These are phyloP conservation scores for Pelochelys cantorii DNA, from an alignment of 2,797 vertebrate species.

Conservation along the genomic window DNA sequence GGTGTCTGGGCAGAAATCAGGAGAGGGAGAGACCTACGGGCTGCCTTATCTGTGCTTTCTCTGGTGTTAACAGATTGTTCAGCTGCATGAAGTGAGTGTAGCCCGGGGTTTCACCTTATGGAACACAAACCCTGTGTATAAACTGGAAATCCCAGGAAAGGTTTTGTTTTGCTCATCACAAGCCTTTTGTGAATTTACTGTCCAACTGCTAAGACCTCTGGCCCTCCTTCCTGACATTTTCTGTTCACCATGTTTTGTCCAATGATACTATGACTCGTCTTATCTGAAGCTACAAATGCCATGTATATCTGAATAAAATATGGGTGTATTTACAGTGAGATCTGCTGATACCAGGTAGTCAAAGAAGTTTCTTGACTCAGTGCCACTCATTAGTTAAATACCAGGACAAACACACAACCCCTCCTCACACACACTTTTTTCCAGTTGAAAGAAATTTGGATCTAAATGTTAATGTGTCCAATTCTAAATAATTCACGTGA, in stretches of 20 bases:
- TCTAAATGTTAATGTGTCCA: neutral
- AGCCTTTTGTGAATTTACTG: too few species aligned
- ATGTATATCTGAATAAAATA: neutral
- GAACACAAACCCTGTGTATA: neutral
- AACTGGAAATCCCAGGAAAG: neutral
- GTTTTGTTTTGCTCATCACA: too few species aligned
- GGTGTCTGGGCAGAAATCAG: neutral
- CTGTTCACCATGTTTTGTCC: neutral
- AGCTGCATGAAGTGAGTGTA: fast-evolving
- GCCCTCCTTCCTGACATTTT: neutral
- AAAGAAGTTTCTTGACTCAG: neutral
- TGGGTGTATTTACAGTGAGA: neutral
- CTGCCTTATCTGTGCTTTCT: neutral
- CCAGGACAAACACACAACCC: too few species aligned
- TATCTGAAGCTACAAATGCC: fast-evolving
- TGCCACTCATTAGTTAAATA: neutral
- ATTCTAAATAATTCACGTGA: neutral
- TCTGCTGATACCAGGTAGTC: neutral
- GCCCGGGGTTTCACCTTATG: fast-evolving
- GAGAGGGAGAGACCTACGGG: neutral
- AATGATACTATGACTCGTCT: neutral
- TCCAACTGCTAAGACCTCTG: too few species aligned
- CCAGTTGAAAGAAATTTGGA: neutral
- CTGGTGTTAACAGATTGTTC: fast-evolving
- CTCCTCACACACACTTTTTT: too few species aligned